Evolutionary conservation across 2,888 invertebrate genomes (phyloP), one percentile per base, ranked within the genome.

Genomic region (Allygus modestus): DNA sequence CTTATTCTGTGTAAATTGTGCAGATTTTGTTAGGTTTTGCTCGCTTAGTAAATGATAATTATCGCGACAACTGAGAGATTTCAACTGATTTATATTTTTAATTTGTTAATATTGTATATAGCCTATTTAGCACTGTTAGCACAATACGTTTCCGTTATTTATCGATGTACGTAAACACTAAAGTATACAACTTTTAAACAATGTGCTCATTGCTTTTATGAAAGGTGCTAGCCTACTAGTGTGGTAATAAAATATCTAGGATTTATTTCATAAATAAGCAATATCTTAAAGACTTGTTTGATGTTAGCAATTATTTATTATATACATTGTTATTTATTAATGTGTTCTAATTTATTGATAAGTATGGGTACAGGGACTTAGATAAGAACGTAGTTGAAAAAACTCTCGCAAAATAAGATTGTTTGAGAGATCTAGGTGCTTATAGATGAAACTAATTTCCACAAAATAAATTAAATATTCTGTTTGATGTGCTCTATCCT

Each of bases 201-300:
- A 15, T 9, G 20, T 54, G 23, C 54, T 54, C 31, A 65, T 65
- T 28, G 65, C 31, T 65, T 65, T 65, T 1, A 28, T 20, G 1
- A 17, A 65, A 65, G 65, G 65, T 65, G 65, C 65, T 65, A 65
- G 65, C 28, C 20, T 9, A 2, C 17, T 65, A 28, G 65, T 65
- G 65, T 65, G 31, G 31, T 65, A 65, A 65, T 58, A 23, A 23
- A 58, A 28, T 28, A 65, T 65, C 15, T 65, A 26, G 28, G 65
- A 65, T 65, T 65, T 65, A 65, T 65, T 65, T 65, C 20, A 17
- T 58, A 23, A 28, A 58, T 58, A 58, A 65, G 65, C 65, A 65
- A 65, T 65, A 65, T 65, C 4, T 65, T 65, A 23, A 58, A 65
- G 65, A 26, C 65, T 65, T 31, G 17, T 65, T 65, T 65, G 4